phyloP scores from a whole-genome alignment of 2,113 vertebrate species.

The Bufo gargarizans region DNA sequence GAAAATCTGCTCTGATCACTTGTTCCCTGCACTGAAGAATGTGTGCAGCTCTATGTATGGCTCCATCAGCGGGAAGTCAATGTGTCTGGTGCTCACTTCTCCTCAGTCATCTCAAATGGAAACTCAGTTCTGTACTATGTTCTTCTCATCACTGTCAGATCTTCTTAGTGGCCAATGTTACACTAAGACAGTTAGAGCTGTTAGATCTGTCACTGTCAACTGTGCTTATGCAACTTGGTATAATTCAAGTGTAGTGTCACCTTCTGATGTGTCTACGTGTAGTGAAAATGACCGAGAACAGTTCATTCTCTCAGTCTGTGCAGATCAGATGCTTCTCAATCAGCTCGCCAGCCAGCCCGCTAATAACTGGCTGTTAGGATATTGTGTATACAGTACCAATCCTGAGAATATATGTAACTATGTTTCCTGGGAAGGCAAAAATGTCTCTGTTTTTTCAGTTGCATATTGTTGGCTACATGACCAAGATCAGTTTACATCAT shows the following conservation, averaged over 20 bases:
- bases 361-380: slow-evolving; percentile 37
- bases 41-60: not conserved
- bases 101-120: slow-evolving; percentile 7
- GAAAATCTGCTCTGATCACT: not conserved
- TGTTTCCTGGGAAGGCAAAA: not conserved
- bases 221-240: slow-evolving; percentile 37
- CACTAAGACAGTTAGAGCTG: not conserved
- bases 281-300: slow-evolving; percentile 16
- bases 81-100: slow-evolving; percentile 2
- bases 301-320: slow-evolving; percentile 37
- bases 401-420: slow-evolving; percentile 24
- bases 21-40: slow-evolving; percentile 38
- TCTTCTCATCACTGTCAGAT: slow-evolving; percentile 14
- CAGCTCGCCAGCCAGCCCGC: not conserved
- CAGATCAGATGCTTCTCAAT: slow-evolving; percentile 4
- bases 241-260: not conserved
- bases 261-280: slow-evolving; percentile 46
- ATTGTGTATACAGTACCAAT: slow-evolving; percentile 27
- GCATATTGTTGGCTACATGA: slow-evolving; percentile 34
- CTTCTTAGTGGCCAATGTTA: slow-evolving; percentile 38
- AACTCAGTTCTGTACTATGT: slow-evolving; percentile 21
- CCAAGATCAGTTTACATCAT: slow-evolving; percentile 20
- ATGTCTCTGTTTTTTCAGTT: slow-evolving; percentile 16
- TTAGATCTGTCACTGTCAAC: not conserved
- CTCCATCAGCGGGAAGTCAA: not conserved